A percentile compares a stretch with the other conserved stretches of the same genome.
Evolutionary conservation across 2,113 vertebrate species (phyloP).

Genomic region (Takifugu flavidus): DNA sequence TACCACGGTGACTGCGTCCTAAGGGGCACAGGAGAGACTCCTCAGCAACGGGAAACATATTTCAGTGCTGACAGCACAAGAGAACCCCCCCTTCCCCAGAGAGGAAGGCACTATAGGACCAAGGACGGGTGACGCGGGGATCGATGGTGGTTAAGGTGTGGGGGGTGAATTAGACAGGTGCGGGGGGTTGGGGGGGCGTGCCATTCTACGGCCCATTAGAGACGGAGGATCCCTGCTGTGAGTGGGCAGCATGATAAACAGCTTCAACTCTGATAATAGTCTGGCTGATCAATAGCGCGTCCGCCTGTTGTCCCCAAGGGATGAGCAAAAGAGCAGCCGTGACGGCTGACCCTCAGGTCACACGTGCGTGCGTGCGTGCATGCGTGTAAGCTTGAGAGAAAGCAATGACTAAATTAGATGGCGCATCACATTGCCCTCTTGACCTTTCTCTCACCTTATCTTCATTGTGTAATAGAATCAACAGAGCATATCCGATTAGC

Average conservation of each 20-base stretch:
- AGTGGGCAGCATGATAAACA: conserved; percentile 77
- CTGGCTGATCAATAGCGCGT: conserved; percentile 77
- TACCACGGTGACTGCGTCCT: conserved; percentile 26
- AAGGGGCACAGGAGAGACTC: conserved; percentile 35
- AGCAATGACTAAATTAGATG: conserved; percentile 53
- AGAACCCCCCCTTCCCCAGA: conserved; percentile 38
- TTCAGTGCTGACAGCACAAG: conserved; percentile 42
- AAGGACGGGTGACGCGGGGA: conserved; percentile 56
- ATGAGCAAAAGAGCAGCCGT: conserved; percentile 45
- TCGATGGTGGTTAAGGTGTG: conserved; percentile 63
- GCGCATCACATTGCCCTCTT: conserved; percentile 45
- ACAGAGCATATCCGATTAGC: conserved; percentile 63
- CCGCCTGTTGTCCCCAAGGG: conserved; percentile 58
- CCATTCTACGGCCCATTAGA: conserved; percentile 68
- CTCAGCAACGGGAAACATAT: conserved; percentile 50
- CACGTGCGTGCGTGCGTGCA: conserved; percentile 6
- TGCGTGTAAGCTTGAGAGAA: conserved; percentile 16
- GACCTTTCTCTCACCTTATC: conserved; percentile 62
- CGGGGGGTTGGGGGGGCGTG: conserved; percentile 30
- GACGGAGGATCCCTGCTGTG: conserved; percentile 59
- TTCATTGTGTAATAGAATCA: conserved; percentile 57
- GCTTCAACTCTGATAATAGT: conserved; percentile 76
- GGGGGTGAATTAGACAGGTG: conserved; percentile 69
- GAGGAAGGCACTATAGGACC: conserved; percentile 37
- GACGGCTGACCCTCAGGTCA: conserved; percentile 61